These are phyloP conservation scores for Gonatopus flavifemur DNA, from an alignment of 1,140 invertebrate genomes.

Conservation along the genomic window DNA sequence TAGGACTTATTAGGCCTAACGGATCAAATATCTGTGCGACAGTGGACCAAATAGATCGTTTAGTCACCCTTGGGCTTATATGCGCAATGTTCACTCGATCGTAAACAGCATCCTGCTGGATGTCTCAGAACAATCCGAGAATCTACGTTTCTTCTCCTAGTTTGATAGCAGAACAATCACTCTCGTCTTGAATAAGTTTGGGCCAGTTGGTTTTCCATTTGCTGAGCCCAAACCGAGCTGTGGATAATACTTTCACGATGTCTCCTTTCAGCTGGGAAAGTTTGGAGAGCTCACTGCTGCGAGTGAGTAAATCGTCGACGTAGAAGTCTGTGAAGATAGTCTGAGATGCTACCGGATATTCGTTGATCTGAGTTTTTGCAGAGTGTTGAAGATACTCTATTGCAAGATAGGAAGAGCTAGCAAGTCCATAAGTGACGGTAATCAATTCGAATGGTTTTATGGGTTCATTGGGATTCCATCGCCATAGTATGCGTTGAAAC, in stretches of 20 bases:
- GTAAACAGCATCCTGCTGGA: constrained; percentile 9
- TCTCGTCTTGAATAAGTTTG: background rate
- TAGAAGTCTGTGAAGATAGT: constrained; percentile 32
- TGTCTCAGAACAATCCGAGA: background rate
- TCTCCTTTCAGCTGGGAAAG: background rate
- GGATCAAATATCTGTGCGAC: background rate
- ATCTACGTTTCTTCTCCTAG: background rate
- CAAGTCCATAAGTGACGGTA: constrained; percentile 34
- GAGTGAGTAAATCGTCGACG: constrained; percentile 37
- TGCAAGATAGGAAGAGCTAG: constrained; percentile 28
- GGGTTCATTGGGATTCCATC: constrained; percentile 10
- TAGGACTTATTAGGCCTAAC: background rate
- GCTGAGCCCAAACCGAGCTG: constrained; percentile 3
- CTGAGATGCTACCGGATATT: constrained; percentile 18
- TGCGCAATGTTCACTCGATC: constrained; percentile 1
- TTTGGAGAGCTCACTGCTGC: background rate
- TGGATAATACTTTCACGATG: background rate
- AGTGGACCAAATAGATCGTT: background rate
- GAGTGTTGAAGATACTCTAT: constrained; percentile 23
- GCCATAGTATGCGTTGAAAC: constrained; percentile 42
- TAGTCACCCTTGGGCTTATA: background rate
- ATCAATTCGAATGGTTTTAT: constrained; percentile 17
- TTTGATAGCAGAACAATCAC: background rate
- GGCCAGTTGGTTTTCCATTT: constrained; percentile 13
- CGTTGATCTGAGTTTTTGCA: constrained; percentile 2